Conservation (phyloP, 2,797 vertebrate genomes). For the Xerus rutilus region DNA sequence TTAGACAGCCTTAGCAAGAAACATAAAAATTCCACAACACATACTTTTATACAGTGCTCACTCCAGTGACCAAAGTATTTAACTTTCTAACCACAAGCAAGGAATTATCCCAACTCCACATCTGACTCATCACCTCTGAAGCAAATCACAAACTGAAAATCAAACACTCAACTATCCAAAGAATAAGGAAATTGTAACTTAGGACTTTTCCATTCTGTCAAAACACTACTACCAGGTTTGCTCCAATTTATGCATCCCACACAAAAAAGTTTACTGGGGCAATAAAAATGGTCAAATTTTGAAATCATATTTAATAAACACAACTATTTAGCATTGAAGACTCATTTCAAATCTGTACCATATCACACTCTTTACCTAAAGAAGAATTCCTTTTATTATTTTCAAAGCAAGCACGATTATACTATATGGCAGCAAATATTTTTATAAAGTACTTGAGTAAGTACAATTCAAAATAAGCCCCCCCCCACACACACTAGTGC, state of each 20-base stretch:
- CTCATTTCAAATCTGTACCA: background rate
- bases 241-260: background rate
- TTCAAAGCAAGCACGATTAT: background rate
- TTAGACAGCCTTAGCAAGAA: slow-evolving; percentile 28
- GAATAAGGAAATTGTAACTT: background rate
- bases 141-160: background rate
- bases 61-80: slow-evolving; percentile 10
- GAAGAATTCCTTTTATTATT: background rate
- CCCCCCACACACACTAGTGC: background rate
- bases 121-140: background rate
- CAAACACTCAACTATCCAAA: background rate
- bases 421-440: background rate
- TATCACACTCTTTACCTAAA: background rate
- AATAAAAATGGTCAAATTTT: background rate
- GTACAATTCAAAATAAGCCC: background rate
- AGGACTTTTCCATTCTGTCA: background rate
- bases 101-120: background rate
- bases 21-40: background rate
- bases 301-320: background rate
- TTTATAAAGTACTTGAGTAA: background rate
- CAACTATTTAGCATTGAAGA: background rate
- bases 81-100: slow-evolving; percentile 36
- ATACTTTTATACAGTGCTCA: background rate
- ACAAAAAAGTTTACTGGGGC: background rate
- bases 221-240: background rate